phyloP scores from a whole-genome alignment of 2,113 vertebrate species.

The Atherinomorus stipes region DNA sequence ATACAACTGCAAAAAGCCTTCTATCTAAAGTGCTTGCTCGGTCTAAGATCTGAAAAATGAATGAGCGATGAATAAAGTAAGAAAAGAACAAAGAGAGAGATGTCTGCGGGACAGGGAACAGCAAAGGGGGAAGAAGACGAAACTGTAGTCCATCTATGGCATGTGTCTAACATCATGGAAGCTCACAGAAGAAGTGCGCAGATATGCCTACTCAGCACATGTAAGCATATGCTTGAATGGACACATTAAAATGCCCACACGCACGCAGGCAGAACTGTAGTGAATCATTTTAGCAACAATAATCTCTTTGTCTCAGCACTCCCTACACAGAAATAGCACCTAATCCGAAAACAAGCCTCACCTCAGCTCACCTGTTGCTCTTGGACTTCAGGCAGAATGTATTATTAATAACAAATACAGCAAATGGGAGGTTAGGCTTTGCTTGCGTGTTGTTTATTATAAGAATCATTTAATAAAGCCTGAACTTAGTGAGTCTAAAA shows the following conservation, averaged over 20 bases:
- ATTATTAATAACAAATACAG: constrained; percentile 16
- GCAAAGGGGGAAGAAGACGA: constrained; percentile 12
- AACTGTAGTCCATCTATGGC: constrained; percentile 15
- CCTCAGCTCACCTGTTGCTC: constrained; percentile 57
- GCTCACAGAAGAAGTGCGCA: constrained; percentile 7
- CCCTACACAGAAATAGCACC: constrained; percentile 43
- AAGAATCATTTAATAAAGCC: constrained; percentile 6
- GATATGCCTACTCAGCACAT: constrained; percentile 31
- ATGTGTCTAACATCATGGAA: constrained; percentile 34
- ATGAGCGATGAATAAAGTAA: constrained; percentile 58
- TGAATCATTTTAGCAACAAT: constrained; percentile 28
- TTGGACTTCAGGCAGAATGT: neutral
- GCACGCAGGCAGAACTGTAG: constrained; percentile 5
- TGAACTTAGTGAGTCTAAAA: constrained; percentile 17
- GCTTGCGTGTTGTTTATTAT: neutral
- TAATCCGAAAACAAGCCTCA: constrained; percentile 39
- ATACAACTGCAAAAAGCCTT: constrained; percentile 12
- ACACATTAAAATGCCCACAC: neutral
- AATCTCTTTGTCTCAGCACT: constrained; percentile 22
- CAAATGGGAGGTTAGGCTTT: neutral
- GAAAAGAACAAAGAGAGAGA: constrained; percentile 60
- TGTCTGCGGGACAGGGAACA: constrained; percentile 32
- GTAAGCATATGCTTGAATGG: neutral
- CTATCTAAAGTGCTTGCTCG: constrained; percentile 38
- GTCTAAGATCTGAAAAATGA: constrained; percentile 63